Base-by-base conservation (phyloP, 1,140 invertebrate species). In the Ceratina australensis region DNA sequence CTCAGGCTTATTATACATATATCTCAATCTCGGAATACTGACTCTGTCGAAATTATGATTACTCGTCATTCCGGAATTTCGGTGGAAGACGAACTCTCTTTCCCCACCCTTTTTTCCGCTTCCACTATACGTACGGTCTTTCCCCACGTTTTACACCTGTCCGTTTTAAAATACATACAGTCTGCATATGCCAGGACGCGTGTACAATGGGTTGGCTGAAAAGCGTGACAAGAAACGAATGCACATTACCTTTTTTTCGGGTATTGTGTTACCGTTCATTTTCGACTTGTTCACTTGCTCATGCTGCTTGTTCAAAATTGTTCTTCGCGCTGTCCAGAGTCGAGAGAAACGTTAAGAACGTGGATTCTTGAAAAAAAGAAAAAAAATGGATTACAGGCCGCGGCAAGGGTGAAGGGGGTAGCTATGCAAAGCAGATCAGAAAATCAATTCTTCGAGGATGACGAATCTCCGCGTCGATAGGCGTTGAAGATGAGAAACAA, bases 1-100 rank as follows among this genome's bases (percentile, higher is more conserved):
- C 88, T 83, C 77, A 81, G 87, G 88, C 87, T 88, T 88, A 88
- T 88, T 86, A 88, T 88, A 87, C 87, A 84, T 79, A 87, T 88
- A 84, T 78, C 78, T 81, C 79, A 68, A 78, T 84, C 87, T 85
- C 72, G 64, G 85, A 83, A 87, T 87, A 88, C 80, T 80, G 72
- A 78, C 79, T 85, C 85, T 88, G 86, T 88, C 84, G 84, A 89
- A 88, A 87, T 87, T 85, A 87, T 87, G 78, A 88, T 88, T 86
- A 86, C 72, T 69, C 73, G 78, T 80, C 78, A 77, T 67, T 63
- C 57, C 26, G 20, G 68, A 59, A 71, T 63, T 78, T 64, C 22
- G 60, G 28, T 8, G 68, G 13, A 61, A 60, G 28, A 61, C 64
- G 26, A 61, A 69, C 16, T 18, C 33, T 42, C 33, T 22, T 15